Base-by-base conservation (phyloP, 2,113 vertebrate genomes). In the Aythya baeri region DNA sequence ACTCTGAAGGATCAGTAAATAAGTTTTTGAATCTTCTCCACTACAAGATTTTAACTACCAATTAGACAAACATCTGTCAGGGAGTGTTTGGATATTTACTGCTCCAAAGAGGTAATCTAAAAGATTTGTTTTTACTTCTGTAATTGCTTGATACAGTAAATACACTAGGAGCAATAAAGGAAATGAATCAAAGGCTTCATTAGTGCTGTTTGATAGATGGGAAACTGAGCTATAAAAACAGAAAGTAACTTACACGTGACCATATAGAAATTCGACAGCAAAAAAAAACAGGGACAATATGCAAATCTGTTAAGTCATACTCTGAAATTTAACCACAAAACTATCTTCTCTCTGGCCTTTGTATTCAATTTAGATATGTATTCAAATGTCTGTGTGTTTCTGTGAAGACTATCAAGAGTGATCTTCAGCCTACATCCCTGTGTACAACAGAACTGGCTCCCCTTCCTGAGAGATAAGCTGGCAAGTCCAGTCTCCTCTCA, bases 21-120 rank as follows among this genome's bases (percentile, higher is more conserved):
- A 41, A 31, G 29, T 26, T 58, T 32, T 75, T 41, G 22, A 44
- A 43, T 75, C 22, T n/a, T 43, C 31, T 25, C 16, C 31, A 44
- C 38, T n/a, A 41, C 29, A n/a, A 31, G 22, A 89, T 92, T 92
- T 93, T 87, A 92, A 83, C 78, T 38, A 68, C 34, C 78, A 65
- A 29, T 62, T 92, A 87, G 18, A 75, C 36, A 91, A 94, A 82
- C 32, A 90, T 46, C 66, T 91, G 80, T 83, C 68, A 77, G 65
- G 52, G 43, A 72, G 7, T 46, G n/a, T 91, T 89, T 81, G 46
- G 8, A 9, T 84, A 82, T 75, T 94, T 92, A 22, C 27, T 93
- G n/a, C 46, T 94, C 36, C 50, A 55, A 73, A 58, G 26, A 14
- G 9, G 31, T 34, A 72, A 76, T 44, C 43, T 75, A 54, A 81